Conservation (phyloP, 1,140 invertebrate species). For the Homarus americanus region DNA sequence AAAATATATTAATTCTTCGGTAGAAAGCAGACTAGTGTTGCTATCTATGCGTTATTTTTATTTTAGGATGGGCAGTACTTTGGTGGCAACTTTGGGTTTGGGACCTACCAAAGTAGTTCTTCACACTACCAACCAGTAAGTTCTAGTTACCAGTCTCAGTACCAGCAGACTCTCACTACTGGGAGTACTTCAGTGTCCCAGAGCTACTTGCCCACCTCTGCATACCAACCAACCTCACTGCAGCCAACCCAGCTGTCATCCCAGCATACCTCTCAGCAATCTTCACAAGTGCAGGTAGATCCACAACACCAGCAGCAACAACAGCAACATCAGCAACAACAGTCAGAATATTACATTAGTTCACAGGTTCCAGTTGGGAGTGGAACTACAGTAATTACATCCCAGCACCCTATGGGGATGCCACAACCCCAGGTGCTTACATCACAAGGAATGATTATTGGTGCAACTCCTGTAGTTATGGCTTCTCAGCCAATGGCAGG, state of each 20-base stretch:
- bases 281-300: slow-evolving; percentile 76
- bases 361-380: slow-evolving; percentile 55
- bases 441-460: slow-evolving; percentile 51
- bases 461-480: slow-evolving; percentile 36
- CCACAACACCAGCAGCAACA: slow-evolving; percentile 75
- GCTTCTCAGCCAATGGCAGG: slow-evolving; percentile 30
- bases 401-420: slow-evolving; percentile 36
- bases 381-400: slow-evolving; percentile 23
- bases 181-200: slow-evolving; percentile 38
- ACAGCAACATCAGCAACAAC: slow-evolving; percentile 30
- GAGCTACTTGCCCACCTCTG: slow-evolving; percentile 64
- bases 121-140: slow-evolving; percentile 59
- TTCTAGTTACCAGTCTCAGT: slow-evolving; percentile 46
- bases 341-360: slow-evolving; percentile 59
- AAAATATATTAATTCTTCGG: too few relatives aligned
- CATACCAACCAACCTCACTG: slow-evolving; percentile 66
- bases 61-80: slow-evolving; percentile 61
- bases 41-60: background rate
- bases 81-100: slow-evolving; percentile 43
- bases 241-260: slow-evolving; percentile 52
- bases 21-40: too few relatives aligned
- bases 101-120: slow-evolving; percentile 35
- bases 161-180: slow-evolving; percentile 46
- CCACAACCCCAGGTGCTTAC: slow-evolving; percentile 48
- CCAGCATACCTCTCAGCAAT: slow-evolving; percentile 72